Evolutionary conservation across 1,140 invertebrate genomes (phyloP).

Genomic region (Drosophila tsacasi): DNA sequence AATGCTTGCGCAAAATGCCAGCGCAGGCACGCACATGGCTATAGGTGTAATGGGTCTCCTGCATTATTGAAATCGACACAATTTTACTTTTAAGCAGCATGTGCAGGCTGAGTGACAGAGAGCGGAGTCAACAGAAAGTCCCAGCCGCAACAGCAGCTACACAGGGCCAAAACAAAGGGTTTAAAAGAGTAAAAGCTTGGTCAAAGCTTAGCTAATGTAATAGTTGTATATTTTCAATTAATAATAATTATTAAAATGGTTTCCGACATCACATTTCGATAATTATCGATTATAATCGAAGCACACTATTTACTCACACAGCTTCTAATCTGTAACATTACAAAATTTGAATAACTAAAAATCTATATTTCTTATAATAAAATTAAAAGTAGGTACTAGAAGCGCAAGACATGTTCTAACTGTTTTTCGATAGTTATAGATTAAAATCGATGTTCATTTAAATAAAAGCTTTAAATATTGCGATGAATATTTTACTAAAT

Average conservation of each 20-base stretch:
- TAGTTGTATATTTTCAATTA: neutral
- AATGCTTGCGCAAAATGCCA: conserved; percentile 77
- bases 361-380: no score
- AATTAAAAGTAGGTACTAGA: neutral
- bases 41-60: conserved; percentile 75
- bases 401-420: neutral
- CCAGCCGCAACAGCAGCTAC: conserved; percentile 2
- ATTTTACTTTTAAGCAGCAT: conserved; percentile 82
- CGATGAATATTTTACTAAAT: neutral
- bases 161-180: neutral
- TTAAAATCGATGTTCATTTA: neutral
- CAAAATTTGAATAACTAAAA: neutral
- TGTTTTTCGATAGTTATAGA: neutral
- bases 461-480: neutral
- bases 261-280: neutral
- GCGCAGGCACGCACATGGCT: conserved; percentile 66
- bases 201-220: no score
- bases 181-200: no score
- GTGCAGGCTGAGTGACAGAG: conserved; percentile 71
- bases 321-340: neutral
- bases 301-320: neutral
- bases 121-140: conserved; percentile 35
- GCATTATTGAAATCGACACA: conserved; percentile 84
- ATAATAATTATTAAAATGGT: neutral
- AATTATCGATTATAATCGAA: neutral